phyloP scores from a whole-genome alignment of 2,113 vertebrate species.

The Syrmaticus mikado region DNA sequence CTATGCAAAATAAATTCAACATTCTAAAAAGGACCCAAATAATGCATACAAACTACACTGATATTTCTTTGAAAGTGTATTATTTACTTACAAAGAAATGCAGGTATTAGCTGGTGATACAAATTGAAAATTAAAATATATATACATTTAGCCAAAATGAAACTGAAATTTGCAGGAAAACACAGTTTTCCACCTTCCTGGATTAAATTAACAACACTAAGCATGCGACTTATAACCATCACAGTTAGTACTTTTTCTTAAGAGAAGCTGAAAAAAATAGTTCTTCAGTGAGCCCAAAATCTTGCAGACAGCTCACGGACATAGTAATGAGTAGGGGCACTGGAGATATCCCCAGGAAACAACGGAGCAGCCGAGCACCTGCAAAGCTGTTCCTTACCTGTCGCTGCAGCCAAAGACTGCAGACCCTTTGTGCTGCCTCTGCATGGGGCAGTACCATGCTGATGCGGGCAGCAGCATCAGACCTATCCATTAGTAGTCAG shows the following conservation, averaged over 20 bases:
- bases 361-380: not conserved
- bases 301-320: not conserved
- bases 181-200: not conserved
- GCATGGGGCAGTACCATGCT: not conserved
- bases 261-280: not conserved
- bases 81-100: not conserved
- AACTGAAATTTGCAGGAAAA: not conserved
- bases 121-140: not conserved
- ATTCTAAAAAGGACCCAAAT: slow-evolving; percentile 24
- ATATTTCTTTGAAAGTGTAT: slow-evolving; percentile 23
- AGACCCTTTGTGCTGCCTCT: not conserved
- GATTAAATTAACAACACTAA: not conserved
- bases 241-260: not conserved
- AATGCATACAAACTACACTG: not conserved
- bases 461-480: not conserved
- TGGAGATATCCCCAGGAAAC: not conserved
- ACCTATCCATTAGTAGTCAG: not conserved
- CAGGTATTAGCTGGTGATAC: not conserved
- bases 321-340: not conserved
- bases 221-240: not conserved
- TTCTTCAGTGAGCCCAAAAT: not conserved
- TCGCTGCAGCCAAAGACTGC: not conserved
- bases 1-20: not conserved
- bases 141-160: not conserved
- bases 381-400: not conserved